Evolutionary conservation across 2,797 vertebrate genomes (phyloP).

Genomic region (Sardinella longiceps): DNA sequence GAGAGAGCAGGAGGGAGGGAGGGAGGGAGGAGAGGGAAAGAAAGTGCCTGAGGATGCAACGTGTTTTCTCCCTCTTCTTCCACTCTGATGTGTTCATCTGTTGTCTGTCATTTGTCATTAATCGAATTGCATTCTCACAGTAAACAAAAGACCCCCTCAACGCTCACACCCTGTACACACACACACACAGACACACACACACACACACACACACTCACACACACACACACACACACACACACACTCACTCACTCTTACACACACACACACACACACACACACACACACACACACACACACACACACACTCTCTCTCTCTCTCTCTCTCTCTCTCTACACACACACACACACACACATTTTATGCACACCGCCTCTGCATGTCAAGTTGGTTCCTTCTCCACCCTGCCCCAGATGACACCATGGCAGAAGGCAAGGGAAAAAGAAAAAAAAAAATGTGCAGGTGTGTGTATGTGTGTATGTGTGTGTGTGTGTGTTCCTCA

Average conservation of each 20-base stretch:
- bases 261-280: too few relatives aligned
- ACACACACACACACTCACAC: slow-evolving; percentile 3
- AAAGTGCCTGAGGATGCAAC: slow-evolving; percentile 6
- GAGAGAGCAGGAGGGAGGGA: neutral
- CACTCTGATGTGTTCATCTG: slow-evolving; percentile 22
- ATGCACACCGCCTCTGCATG: neutral
- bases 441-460: neutral
- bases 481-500: neutral
- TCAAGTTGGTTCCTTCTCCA: neutral
- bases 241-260: too few relatives aligned
- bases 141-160: slow-evolving; percentile 1
- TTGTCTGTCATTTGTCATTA: slow-evolving; percentile 24
- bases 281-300: too few relatives aligned
- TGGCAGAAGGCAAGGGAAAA: neutral
- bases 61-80: neutral
- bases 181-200: neutral
- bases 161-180: neutral
- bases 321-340: too few relatives aligned
- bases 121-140: slow-evolving; percentile 19
- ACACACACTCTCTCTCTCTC: too few relatives aligned
- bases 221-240: neutral
- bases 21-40: neutral
- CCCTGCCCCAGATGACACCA: neutral
- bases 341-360: too few relatives aligned
- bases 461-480: too few relatives aligned